These are phyloP conservation scores for Subacronicta megacephala DNA, from an alignment of 2,888 invertebrate genomes.

Conservation along the genomic window DNA sequence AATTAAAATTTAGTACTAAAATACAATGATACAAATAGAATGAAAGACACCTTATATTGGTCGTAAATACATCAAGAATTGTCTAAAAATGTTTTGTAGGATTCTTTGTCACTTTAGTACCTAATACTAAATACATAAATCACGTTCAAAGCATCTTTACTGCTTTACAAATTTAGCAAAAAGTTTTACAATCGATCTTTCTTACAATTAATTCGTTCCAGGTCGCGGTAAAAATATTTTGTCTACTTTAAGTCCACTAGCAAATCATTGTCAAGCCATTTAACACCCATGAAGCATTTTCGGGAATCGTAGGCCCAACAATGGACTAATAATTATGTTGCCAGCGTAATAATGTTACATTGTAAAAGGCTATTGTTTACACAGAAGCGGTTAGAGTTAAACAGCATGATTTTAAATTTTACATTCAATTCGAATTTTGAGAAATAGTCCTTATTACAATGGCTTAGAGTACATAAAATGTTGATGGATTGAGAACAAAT, in stretches of 20 bases:
- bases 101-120: slow-evolving; percentile 34
- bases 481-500: slow-evolving; percentile 39
- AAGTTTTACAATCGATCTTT: slow-evolving; percentile 48
- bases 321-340: slow-evolving; percentile 83
- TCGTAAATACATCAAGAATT: slow-evolving; percentile 40
- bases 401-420: slow-evolving; percentile 59
- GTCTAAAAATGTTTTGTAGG: slow-evolving; percentile 31
- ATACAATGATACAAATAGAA: too few species aligned
- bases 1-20: too few species aligned
- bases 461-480: slow-evolving; percentile 60
- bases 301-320: slow-evolving; percentile 75
- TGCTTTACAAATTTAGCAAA: slow-evolving; percentile 32
- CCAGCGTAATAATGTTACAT: slow-evolving; percentile 82
- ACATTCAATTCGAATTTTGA: slow-evolving; percentile 19
- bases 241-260: slow-evolving; percentile 73
- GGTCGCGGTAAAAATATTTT: slow-evolving; percentile 86
- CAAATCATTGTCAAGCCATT: slow-evolving; percentile 69
- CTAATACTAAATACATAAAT: slow-evolving; percentile 50
- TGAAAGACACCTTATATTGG: too few species aligned
- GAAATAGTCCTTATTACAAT: slow-evolving; percentile 51
- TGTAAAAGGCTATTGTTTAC: slow-evolving; percentile 85
- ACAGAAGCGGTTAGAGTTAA: slow-evolving; percentile 75
- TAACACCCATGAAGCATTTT: slow-evolving; percentile 80
- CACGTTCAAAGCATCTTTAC: slow-evolving; percentile 18
- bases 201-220: slow-evolving; percentile 79